Percentiles rank a stretch among this genome's conserved stretches.
Evolutionary conservation across 2,113 vertebrate genomes (phyloP).

Genomic region (Urocitellus parryii): DNA sequence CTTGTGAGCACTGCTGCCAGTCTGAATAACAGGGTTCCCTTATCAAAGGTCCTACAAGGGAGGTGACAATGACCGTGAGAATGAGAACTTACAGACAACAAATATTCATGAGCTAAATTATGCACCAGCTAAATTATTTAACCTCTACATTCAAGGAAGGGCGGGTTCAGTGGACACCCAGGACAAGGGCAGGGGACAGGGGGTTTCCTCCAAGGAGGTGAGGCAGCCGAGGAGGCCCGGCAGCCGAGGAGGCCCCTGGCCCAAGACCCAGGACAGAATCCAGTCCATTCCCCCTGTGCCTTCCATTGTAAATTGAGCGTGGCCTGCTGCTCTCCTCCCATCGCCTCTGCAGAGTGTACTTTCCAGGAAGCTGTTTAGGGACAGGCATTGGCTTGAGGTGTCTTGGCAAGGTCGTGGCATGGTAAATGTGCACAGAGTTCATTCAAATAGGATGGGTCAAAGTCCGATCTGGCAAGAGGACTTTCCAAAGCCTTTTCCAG

Average conservation of each 20-base stretch:
- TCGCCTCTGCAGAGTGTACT: not conserved
- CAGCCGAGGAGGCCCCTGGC: not conserved
- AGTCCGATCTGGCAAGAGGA: not conserved
- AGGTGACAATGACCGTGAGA: not conserved
- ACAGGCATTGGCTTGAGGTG: not conserved
- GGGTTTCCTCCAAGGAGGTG: not conserved
- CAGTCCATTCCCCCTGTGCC: not conserved
- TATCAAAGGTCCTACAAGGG: not conserved
- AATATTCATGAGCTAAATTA: not conserved
- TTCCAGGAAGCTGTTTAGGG: not conserved
- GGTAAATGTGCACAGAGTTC: not conserved
- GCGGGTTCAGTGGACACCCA: not conserved
- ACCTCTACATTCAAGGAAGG: not conserved
- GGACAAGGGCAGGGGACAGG: too few species aligned
- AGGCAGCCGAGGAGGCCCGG: not conserved
- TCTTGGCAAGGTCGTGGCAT: not conserved
- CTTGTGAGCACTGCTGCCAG: not conserved
- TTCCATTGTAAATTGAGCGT: not conserved
- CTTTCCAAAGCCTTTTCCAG: not conserved
- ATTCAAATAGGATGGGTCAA: not conserved
- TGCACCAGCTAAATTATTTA: not conserved
- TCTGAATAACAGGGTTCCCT: not conserved
- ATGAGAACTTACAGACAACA: not conserved
- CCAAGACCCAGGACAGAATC: not conserved
- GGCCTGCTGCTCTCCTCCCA: not conserved